Conservation (phyloP, 2,797 vertebrate species). For the Premnoplex brunnescens region DNA sequence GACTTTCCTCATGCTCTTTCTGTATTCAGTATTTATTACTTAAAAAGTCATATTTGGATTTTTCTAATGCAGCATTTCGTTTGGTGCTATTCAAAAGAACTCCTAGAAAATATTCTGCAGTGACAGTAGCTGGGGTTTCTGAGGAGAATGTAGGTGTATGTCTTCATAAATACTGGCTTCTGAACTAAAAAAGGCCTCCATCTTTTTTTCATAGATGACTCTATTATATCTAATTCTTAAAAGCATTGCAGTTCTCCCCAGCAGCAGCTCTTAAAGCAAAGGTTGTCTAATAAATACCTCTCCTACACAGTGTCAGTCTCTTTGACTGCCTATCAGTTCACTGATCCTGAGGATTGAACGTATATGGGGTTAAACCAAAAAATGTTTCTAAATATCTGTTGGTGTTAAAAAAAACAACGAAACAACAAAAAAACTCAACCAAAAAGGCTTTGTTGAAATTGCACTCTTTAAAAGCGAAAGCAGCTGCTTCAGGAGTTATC, state of each 20-base stretch:
- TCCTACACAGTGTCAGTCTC: neutral
- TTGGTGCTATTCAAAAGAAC: neutral
- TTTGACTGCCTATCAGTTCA: neutral
- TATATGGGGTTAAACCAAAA: neutral
- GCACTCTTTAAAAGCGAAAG: neutral
- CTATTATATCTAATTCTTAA: neutral
- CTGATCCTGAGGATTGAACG: neutral
- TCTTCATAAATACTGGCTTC: conserved; percentile 7
- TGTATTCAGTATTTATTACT: neutral
- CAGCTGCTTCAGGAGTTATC: neutral
- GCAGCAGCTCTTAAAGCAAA: neutral
- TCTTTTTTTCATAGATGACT: neutral
- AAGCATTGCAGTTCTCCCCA: neutral
- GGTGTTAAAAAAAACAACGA: neutral
- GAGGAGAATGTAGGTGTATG: conserved; percentile 23
- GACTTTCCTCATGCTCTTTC: neutral
- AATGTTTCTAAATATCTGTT: neutral
- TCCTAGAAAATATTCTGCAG: neutral
- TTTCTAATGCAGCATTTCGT: neutral
- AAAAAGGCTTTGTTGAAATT: neutral
- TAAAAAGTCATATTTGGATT: neutral
- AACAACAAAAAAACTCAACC: neutral
- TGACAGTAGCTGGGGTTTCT: neutral
- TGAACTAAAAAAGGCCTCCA: neutral
- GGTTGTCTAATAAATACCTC: neutral